Evolutionary conservation across 2,797 vertebrate species (phyloP), one percentile per base, ranked within the genome.

Genomic region (Micrastur ruficollis): DNA sequence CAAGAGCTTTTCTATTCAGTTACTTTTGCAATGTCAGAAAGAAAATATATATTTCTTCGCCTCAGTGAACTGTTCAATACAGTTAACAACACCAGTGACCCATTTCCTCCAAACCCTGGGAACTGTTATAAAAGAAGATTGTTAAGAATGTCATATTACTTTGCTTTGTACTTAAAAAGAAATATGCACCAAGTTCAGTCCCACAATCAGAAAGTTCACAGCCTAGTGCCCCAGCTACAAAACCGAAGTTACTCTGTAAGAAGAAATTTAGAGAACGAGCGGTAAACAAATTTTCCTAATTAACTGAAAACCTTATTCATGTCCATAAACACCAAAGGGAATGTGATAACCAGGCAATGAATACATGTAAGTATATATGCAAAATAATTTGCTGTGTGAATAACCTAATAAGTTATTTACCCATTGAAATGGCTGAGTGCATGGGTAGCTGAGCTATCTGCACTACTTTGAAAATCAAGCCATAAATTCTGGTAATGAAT

Each of bases 51-150:
- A 59, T 73, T 91, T 80, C 20, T 93, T 86, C 0, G 1, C 70
- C 56, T 75, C 84, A 93, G n/a, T 90, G 92, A 94, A 79, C 74
- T 93, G 73, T 82, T 95, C 85, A 66, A 81, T 93, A 81, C 12
- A 49, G 36, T 85, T 94, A 95, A 89, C 74, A 97, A 47, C 55
- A 81, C 16, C 87, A 90, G n/a, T 91, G 87, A 94, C 70, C 83
- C 83, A 44, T 94, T 93, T 86, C 75, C 29, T 94, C 15, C 38
- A 93, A 90, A 78, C 18, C 9, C 46, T 92, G 71, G 58, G 46
- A 96, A 76, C 7, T 44, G 27, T 74, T 89, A 68, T 46, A 74
- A 91, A 61, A 42, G 27, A 81, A 89, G 25, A 67, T 44, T 95
- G 23, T 83, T 93, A 90, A 88, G 36, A 91, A 62, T 38, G 27